These are phyloP conservation scores for Microcaecilia unicolor DNA, from an alignment of 2,797 vertebrate genomes.

Conservation along the genomic window DNA sequence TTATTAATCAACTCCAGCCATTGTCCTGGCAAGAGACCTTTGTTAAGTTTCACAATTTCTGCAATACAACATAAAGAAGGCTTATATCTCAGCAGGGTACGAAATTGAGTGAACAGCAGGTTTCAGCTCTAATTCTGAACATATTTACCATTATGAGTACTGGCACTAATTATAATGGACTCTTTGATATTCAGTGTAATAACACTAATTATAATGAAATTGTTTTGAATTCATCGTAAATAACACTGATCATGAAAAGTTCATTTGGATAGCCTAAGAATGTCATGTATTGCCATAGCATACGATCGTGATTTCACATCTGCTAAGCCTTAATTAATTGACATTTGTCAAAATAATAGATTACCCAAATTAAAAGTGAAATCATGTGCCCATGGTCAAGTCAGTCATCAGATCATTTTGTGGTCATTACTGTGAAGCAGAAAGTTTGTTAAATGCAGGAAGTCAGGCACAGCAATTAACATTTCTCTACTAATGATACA, in stretches of 20 bases:
- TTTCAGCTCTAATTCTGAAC: constrained; percentile 6
- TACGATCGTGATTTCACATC: constrained; percentile 18
- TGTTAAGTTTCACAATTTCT: no score
- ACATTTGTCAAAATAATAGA: constrained; percentile 11
- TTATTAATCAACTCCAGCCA: no score
- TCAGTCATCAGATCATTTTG: neutral
- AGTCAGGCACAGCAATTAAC: no score
- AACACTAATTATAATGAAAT: constrained; percentile 15
- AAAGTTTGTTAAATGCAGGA: no score
- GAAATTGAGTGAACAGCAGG: no score
- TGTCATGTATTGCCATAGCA: constrained; percentile 5
- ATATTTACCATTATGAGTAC: no score
- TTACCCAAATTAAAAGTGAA: neutral
- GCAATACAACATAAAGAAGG: no score
- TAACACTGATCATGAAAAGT: constrained; percentile 16
- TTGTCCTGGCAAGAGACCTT: no score
- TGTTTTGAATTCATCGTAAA: constrained; percentile 28
- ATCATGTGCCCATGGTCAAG: neutral
- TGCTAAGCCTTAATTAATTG: constrained; percentile 22
- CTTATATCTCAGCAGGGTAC: no score
- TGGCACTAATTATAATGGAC: no score
- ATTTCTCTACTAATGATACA: no score
- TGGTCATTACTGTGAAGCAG: neutral
- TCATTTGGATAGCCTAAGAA: constrained; percentile 16
- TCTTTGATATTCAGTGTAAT: constrained; percentile 23